These are phyloP conservation scores for Gonocerus acuteangulatus DNA, from an alignment of 2,888 invertebrate genomes.

Conservation along the genomic window DNA sequence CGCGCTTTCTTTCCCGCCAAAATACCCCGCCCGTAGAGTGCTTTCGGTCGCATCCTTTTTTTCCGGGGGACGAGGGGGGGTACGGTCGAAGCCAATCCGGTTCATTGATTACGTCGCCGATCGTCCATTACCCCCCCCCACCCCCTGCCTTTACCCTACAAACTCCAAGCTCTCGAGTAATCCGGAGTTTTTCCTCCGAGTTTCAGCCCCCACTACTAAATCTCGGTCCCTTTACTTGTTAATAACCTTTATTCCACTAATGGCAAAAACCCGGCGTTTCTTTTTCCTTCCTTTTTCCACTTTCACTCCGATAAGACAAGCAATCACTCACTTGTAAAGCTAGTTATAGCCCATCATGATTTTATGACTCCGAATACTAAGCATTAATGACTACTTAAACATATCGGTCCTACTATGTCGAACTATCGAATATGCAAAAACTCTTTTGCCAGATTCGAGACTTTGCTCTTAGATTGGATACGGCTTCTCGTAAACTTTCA, in stretches of 20 bases:
- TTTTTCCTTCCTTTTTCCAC: not conserved
- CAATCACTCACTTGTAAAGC: too few species aligned
- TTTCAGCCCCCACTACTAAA: not conserved
- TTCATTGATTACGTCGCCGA: constrained; percentile 1
- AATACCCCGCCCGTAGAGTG: too few species aligned
- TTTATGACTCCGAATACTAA: too few species aligned
- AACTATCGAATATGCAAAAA: too few species aligned
- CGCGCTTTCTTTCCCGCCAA: too few species aligned
- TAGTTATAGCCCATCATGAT: too few species aligned
- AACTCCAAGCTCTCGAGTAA: not conserved
- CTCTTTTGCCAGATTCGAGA: too few species aligned
- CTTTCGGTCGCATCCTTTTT: not conserved
- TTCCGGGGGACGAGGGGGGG: not conserved
- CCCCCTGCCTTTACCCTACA: not conserved
- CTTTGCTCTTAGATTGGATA: too few species aligned
- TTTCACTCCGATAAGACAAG: not conserved
- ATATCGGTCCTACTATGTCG: too few species aligned
- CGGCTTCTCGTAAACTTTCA: too few species aligned
- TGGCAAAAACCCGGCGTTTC: not conserved
- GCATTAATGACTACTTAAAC: too few species aligned
- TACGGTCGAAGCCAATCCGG: not conserved
- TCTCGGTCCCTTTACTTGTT: not conserved
- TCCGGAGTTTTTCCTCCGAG: not conserved
- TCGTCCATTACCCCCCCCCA: not conserved
- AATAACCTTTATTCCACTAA: not conserved